Evolutionary conservation across 1,140 invertebrate genomes (phyloP), one percentile per base, ranked within the genome.

Genomic region (Lordiphosa collinella): DNA sequence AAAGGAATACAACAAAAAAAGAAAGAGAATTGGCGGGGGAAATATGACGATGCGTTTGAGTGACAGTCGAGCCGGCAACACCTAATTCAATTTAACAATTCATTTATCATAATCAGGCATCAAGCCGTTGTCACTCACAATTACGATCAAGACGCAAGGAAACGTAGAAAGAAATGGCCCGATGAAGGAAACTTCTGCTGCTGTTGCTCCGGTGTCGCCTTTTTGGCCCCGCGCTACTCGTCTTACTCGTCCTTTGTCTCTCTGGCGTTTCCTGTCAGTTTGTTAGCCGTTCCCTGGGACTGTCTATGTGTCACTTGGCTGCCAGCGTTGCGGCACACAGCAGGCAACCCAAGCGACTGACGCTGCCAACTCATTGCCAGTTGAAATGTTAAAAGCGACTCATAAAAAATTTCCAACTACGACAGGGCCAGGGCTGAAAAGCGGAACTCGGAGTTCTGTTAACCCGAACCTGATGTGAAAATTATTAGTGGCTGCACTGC

Each of bases 21-120:
- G 8, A 47, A 46, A 10, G 18, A 38, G 43, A 35, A 32, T 5
- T 8, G 6, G 10, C 29, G n/a, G 31, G 63, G 47, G 48, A 82
- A 54, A 66, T 59, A 54, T 71, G 72, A 67, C 67, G 62, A 63
- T 38, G 68, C 40, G 54, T 69, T 67, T 84, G 78, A 84, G 78
- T 84, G 78, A 84, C 78, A 84, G 78, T 72, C 66, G 52, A 18
- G 6, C 10, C 68, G 72, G 73, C 78, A 84, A 84, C 78, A 84
- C 78, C 78, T 84, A 84, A 84, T 84, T 84, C 78, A 84, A 84
- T 84, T 84, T 84, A 84, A 84, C 78, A 84, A 84, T 84, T 84
- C 79, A 84, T 84, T 84, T 84, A 84, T 84, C 78, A 84, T 84
- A 84, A 84, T 84, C 78, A 84, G 76, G 73, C 78, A 84, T 84